Evolutionary conservation across 2,888 invertebrate species (phyloP).

Genomic region (Melipona beecheii): DNA sequence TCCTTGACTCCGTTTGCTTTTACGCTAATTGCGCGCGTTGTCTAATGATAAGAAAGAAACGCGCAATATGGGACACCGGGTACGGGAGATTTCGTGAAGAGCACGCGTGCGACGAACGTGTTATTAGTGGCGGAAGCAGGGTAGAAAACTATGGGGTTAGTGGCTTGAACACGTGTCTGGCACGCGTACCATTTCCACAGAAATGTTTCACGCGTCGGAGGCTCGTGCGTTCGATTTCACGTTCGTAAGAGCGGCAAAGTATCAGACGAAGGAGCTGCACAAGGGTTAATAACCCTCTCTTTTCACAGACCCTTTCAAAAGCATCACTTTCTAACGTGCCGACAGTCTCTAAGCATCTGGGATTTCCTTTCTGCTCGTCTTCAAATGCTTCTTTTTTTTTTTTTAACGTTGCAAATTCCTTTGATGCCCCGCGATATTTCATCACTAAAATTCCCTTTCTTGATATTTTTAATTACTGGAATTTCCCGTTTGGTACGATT

Average conservation of each 20-base stretch:
- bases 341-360: constrained; percentile 46
- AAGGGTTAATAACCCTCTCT: constrained; percentile 63
- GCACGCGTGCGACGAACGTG: constrained; percentile 13
- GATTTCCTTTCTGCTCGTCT: not conserved
- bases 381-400: not conserved
- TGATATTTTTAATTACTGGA: no score
- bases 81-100: not conserved
- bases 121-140: constrained; percentile 36
- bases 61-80: not conserved
- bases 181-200: constrained; percentile 51
- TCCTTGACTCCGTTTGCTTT: no score
- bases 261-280: constrained; percentile 21
- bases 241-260: constrained; percentile 67
- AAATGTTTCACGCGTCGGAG: constrained; percentile 26
- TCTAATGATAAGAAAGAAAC: no score
- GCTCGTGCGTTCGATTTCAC: constrained; percentile 62
- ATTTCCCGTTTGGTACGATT: no score
- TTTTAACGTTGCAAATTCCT: not conserved
- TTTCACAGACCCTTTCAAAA: constrained; percentile 34
- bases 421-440: no score
- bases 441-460: no score
- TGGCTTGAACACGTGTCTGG: constrained; percentile 65
- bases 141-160: constrained; percentile 44
- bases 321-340: constrained; percentile 49
- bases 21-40: not conserved